Conservation (phyloP, 2,113 vertebrate genomes). For the Neotoma lepida region DNA sequence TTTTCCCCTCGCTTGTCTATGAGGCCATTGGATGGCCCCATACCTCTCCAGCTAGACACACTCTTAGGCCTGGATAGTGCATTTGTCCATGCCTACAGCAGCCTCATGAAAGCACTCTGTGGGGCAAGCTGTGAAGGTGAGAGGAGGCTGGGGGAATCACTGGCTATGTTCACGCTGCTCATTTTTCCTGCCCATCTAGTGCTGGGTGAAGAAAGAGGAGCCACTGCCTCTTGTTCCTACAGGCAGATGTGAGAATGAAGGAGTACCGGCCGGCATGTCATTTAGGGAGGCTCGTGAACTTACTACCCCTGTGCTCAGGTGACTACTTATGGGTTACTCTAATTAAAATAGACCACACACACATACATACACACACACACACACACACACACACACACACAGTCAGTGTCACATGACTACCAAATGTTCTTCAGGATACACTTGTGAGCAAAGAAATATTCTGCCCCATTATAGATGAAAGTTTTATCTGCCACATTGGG, state of each 20-base stretch:
- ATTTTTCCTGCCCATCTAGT: neutral
- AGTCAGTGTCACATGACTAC: neutral
- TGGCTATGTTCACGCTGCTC: accelerated
- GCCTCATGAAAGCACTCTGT: neutral
- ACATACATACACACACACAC: neutral
- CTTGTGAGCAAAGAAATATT: neutral
- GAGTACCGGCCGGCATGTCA: accelerated
- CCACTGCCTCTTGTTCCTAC: neutral
- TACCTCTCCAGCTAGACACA: neutral
- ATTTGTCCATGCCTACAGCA: neutral
- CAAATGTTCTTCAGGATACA: neutral
- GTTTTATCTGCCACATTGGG: too few relatives aligned
- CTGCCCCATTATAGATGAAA: too few relatives aligned
- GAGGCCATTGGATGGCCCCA: accelerated
- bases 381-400: neutral
- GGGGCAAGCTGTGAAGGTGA: accelerated
- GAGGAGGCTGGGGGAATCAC: neutral
- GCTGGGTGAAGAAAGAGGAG: neutral
- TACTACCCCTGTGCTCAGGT: neutral
- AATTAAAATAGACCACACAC: too few relatives aligned
- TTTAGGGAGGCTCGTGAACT: neutral
- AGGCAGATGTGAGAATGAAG: neutral
- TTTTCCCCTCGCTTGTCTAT: neutral
- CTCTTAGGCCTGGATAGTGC: neutral
- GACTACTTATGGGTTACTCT: neutral